These are phyloP conservation scores for Ispidina lecontei DNA, from an alignment of 2,797 vertebrate species.

Conservation along the genomic window DNA sequence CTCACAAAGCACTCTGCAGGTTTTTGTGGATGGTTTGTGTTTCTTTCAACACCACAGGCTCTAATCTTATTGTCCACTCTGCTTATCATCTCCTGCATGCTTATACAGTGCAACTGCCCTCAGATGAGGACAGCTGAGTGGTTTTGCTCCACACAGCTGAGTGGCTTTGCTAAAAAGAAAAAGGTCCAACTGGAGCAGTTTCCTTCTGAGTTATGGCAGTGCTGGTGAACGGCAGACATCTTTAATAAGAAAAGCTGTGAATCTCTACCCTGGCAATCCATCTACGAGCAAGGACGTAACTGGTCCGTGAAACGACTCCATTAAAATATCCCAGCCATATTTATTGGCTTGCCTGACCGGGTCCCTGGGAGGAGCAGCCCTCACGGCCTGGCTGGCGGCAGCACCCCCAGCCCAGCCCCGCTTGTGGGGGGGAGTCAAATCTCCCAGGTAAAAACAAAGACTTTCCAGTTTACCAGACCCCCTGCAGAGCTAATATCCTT, in stretches of 20 bases:
- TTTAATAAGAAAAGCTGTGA: not conserved
- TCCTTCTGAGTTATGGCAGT: not conserved
- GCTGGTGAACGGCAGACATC: not conserved
- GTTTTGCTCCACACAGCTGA: not conserved
- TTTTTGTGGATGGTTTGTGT: not conserved
- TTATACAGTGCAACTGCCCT: not conserved
- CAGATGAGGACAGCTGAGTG: not conserved
- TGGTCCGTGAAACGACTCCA: not conserved
- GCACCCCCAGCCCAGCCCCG: not conserved
- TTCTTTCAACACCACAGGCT: not conserved
- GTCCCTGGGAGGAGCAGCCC: not conserved
- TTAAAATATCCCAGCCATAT: not conserved
- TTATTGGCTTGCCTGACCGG: not conserved
- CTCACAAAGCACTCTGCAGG: not conserved
- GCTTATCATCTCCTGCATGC: not conserved
- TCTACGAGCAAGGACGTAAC: not conserved
- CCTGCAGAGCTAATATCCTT: not conserved
- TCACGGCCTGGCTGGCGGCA: not conserved
- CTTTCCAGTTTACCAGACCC: not conserved
- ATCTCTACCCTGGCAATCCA: not conserved
- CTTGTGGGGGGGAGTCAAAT: not conserved
- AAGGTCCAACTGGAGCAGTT: not conserved
- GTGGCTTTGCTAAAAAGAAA: not conserved
- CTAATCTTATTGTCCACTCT: not conserved
- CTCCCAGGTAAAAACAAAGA: not conserved